Evolutionary conservation across 2,113 vertebrate species (phyloP), one percentile per base, ranked within the genome.

Genomic region (Tor tambroides): DNA sequence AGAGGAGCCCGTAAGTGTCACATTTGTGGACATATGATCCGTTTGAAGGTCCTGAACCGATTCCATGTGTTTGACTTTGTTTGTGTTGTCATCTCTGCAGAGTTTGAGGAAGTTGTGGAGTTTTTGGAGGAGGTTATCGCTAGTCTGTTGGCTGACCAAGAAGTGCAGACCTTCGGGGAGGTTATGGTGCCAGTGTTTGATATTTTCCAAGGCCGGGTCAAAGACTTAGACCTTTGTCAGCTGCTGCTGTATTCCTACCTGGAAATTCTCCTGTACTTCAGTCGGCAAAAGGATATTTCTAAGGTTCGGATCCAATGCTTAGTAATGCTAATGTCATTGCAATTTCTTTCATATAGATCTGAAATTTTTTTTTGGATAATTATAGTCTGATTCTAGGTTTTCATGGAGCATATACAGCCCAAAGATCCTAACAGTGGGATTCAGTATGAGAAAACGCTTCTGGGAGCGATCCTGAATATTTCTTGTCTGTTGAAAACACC

Each of bases 401-500:
- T 99, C 90, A 95, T 96, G 71, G 95, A 97, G 77, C 95, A 99
- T 83, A 97, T 97, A 92, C 97, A 98, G 83, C 98, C 98, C 87
- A 98, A 98, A 94, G 98, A 99, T 86, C 95, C 95, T 87, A 94
- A 91, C 89, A 98, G 97, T 46, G 98, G 98, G 35, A 96, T 98
- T 89, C 96, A 97, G 93, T 99, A 99, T 92, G 97, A 99, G 94
- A 98, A 98, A 90, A 98, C 94, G 28, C 92, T 99, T 65, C 89
- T 99, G 12, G 98, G 98, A 30, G 30, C 93, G 0, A 51, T 99
- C 85, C 88, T 99, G 43, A 99, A 92, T 86, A 96, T 97, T 84
- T 99, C 98, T 61, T 99, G 98, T 91, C 93, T 99, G 90, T 90
- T 99, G 54, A 98, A 97, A 95, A 99, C 97, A 43, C 97, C 98